phyloP scores from a whole-genome alignment of 2,113 vertebrate genomes.

The Platycercus adscitus region DNA sequence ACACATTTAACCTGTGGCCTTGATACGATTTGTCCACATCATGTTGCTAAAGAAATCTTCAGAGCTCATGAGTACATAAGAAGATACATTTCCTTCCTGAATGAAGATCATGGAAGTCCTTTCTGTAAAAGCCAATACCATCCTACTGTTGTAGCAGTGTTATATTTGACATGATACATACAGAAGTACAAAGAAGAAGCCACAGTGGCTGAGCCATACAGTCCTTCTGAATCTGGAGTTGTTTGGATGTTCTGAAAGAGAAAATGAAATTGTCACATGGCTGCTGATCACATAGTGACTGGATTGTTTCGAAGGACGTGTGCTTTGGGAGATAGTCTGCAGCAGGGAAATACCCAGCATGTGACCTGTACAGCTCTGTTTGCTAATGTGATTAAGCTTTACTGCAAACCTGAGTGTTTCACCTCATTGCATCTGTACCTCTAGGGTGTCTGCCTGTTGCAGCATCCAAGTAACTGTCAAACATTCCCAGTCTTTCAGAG shows the following conservation, averaged over 20 bases:
- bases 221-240: slow-evolving; percentile 13
- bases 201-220: neutral
- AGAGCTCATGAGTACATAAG: neutral
- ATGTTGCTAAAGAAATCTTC: neutral
- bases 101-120: neutral
- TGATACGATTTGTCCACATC: neutral
- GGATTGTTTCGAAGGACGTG: slow-evolving; percentile 39
- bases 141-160: neutral
- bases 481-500: neutral
- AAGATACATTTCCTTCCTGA: neutral
- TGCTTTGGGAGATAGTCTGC: slow-evolving; percentile 34
- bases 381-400: neutral
- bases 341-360: slow-evolving; percentile 38
- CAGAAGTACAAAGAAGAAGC: neutral
- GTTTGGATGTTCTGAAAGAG: slow-evolving; percentile 15
- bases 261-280: slow-evolving; percentile 46
- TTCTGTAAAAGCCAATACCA: neutral
- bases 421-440: neutral
- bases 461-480: neutral
- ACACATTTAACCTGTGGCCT: neutral
- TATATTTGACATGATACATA: neutral
- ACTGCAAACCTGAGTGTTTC: slow-evolving; percentile 3
- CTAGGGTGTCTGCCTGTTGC: slow-evolving; percentile 47
- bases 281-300: slow-evolving; percentile 13
- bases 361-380: slow-evolving; percentile 38